Evolutionary conservation across 2,888 invertebrate genomes (phyloP), one percentile per base, ranked within the genome.

Genomic region (Oscheius sp.): DNA sequence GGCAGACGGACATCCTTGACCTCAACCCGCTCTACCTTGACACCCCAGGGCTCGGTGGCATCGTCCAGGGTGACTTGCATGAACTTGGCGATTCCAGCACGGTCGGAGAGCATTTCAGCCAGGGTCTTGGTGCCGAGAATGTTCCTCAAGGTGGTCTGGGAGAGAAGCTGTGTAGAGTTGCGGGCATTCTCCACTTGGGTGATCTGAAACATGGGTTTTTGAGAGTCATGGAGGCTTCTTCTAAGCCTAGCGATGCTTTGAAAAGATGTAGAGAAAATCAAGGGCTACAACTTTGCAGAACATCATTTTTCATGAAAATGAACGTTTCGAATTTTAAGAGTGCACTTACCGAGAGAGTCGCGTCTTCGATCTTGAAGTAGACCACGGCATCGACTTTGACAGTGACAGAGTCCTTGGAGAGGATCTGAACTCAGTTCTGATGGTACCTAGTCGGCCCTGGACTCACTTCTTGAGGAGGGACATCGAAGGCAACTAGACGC

Each of bases 21-120:
- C 75, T 86, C 87, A n/a, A 87, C 89, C 60, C 89, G 77, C 72
- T 89, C 89, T 29, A 91, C 91, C 82, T 91, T 90, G 47, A 91
- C 90, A 62, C 91, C 91, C 91, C 91, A 91, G 3, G 90, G 90
- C 76, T 90, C 90, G 11, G 91, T 90, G 50, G 90, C 90, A 70
- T 90, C 90, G 77, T 90, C 90, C 65, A 91, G 84, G 59, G 88
- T 87, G 73, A 87, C 90, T 90, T 89, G 71, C 86, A 89, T 88
- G 66, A 86, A 85, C 32, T 85, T 83, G 5, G 96, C 95, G 87
- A 98, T 94, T 76, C 94, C 94, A 90, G 96, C 96, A 78, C 98
- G 92, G 90, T 98, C 97, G 90, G 96, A 95, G 70, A 99, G 92
- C 87, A 98, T 96, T 91, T 98, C 97, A 88, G 96, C 95, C 80